Conservation (phyloP, 2,888 invertebrate genomes). For the Dynastes hyllus region DNA sequence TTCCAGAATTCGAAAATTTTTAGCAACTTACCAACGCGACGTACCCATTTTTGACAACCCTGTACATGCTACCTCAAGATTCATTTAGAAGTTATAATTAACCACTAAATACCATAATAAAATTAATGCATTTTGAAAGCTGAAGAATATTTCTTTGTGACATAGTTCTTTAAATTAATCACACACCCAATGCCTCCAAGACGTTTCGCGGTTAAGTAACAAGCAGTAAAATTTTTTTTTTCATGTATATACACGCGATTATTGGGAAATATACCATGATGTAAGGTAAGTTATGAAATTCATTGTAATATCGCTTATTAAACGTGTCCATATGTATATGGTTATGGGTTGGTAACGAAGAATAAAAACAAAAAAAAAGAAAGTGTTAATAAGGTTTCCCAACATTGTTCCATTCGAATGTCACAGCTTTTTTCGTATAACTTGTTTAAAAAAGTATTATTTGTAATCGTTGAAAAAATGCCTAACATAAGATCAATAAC, state of each 20-base stretch:
- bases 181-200: slow-evolving; percentile 10
- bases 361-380: slow-evolving; percentile 25
- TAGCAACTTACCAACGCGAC: too few species aligned
- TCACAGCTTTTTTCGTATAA: neutral
- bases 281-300: slow-evolving; percentile 35
- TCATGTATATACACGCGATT: neutral
- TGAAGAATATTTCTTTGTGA: neutral
- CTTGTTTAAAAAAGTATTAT: neutral
- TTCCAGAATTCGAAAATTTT: too few species aligned
- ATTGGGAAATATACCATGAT: slow-evolving; percentile 24
- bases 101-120: neutral
- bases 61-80: neutral
- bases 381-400: slow-evolving; percentile 4
- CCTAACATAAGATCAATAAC: neutral
- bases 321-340: slow-evolving; percentile 19
- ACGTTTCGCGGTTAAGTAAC: slow-evolving; percentile 13
- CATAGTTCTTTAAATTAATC: neutral
- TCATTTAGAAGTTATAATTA: neutral
- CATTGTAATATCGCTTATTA: slow-evolving; percentile 33
- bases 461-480: neutral
- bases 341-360: slow-evolving; percentile 25
- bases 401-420: neutral
- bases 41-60: neutral
- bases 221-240: neutral
- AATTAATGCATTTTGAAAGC: slow-evolving; percentile 1